A percentile compares a stretch with the other conserved stretches of the same genome.
phyloP scores from a whole-genome alignment of 2,113 vertebrate genomes.

The Dinomys branickii region DNA sequence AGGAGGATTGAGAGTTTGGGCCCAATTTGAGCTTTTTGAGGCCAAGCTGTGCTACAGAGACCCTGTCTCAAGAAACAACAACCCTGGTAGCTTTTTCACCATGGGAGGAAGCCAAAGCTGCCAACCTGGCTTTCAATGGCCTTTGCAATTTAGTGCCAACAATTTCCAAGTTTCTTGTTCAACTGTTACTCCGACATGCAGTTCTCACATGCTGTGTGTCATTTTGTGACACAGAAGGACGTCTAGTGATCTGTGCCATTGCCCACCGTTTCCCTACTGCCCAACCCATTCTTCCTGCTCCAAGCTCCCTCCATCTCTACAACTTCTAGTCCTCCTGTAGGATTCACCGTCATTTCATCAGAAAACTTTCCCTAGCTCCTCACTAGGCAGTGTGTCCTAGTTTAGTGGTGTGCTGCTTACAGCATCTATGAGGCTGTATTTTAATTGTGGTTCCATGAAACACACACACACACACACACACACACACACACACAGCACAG shows the following conservation, averaged over 20 bases:
- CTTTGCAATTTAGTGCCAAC: not conserved
- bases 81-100: not conserved
- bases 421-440: not conserved
- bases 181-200: not conserved
- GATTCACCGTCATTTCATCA: not conserved
- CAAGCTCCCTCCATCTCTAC: too few relatives aligned
- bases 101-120: not conserved
- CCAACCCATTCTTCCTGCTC: not conserved
- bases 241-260: not conserved
- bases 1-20: too few relatives aligned
- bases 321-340: not conserved
- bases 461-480: not conserved
- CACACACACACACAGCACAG: not conserved
- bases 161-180: not conserved
- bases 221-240: not conserved
- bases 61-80: not conserved
- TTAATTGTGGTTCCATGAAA: not conserved
- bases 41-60: not conserved
- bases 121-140: not conserved
- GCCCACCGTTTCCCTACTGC: not conserved
- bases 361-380: not conserved
- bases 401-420: not conserved
- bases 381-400: not conserved
- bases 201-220: not conserved
- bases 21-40: not conserved